A percentile compares a stretch with the other conserved stretches of the same genome.
Evolutionary conservation across 2,888 invertebrate species (phyloP).

Genomic region (Melanchra persicariae): DNA sequence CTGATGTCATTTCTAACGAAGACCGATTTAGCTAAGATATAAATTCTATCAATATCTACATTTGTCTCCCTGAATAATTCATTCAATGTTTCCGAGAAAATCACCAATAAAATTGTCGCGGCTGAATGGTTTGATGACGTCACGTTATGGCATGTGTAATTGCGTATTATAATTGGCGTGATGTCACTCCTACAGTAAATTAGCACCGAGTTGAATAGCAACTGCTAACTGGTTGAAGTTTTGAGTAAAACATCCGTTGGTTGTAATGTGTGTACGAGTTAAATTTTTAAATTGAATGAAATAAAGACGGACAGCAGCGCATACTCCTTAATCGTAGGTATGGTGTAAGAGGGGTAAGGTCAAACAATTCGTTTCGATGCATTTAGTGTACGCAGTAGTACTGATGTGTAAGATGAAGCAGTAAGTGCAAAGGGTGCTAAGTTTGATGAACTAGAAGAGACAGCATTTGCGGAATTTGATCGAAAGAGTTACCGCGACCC

Average conservation of each 20-base stretch:
- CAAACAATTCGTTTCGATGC: conserved; percentile 18
- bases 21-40: conserved; percentile 8
- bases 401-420: not conserved
- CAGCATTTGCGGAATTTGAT: too few relatives aligned
- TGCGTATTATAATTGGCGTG: conserved; percentile 69
- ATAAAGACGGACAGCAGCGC: conserved; percentile 22
- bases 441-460: not conserved
- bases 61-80: conserved; percentile 26
- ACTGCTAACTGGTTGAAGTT: conserved; percentile 47
- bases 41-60: conserved; percentile 14
- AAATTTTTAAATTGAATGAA: conserved; percentile 39
- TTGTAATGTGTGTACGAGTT: not conserved
- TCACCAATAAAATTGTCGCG: conserved; percentile 19
- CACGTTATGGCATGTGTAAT: conserved; percentile 50
- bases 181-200: conserved; percentile 70
- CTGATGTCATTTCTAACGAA: conserved; percentile 43
- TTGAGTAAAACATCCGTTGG: conserved; percentile 39
- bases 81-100: conserved; percentile 50
- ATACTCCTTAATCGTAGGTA: conserved; percentile 10
- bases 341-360: conserved; percentile 10
- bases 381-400: not conserved
- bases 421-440: not conserved
- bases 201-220: conserved; percentile 66
- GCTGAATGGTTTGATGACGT: conserved; percentile 50
- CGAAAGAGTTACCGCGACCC: too few relatives aligned